Conservation (phyloP, 2,797 vertebrate genomes). For the Nyctibius grandis region DNA sequence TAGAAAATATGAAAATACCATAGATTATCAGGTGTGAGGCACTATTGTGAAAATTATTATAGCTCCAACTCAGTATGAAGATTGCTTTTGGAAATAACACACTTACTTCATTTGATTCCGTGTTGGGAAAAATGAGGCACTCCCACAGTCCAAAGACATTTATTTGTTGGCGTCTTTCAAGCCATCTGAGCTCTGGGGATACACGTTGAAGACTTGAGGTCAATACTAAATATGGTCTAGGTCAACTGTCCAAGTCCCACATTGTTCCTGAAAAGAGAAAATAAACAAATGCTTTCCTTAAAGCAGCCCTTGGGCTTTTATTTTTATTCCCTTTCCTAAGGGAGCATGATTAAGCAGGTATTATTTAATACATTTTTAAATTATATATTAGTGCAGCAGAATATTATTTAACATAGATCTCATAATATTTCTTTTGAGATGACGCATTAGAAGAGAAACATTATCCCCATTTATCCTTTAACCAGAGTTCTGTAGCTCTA, state of each 20-base stretch:
- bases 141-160: not conserved
- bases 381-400: not conserved
- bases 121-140: not conserved
- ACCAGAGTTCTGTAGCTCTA: not conserved
- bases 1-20: not conserved
- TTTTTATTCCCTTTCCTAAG: not conserved
- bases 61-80: not conserved
- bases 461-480: not conserved
- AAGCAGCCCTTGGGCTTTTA: not conserved
- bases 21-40: not conserved
- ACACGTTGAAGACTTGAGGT: constrained; percentile 8
- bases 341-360: not conserved
- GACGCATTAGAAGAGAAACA: not conserved
- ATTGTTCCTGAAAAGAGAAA: constrained; percentile 2
- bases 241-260: not conserved
- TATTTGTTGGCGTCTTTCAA: constrained; percentile 23
- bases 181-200: not conserved
- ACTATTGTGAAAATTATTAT: not conserved
- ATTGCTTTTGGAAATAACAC: not conserved
- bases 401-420: not conserved
- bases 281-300: not conserved
- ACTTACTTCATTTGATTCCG: not conserved
- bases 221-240: constrained; percentile 26
- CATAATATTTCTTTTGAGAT: not conserved
- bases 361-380: not conserved